Evolutionary conservation across 2,888 invertebrate species (phyloP), one percentile per base, ranked within the genome.

Genomic region (Tenthredo scrophulariae): DNA sequence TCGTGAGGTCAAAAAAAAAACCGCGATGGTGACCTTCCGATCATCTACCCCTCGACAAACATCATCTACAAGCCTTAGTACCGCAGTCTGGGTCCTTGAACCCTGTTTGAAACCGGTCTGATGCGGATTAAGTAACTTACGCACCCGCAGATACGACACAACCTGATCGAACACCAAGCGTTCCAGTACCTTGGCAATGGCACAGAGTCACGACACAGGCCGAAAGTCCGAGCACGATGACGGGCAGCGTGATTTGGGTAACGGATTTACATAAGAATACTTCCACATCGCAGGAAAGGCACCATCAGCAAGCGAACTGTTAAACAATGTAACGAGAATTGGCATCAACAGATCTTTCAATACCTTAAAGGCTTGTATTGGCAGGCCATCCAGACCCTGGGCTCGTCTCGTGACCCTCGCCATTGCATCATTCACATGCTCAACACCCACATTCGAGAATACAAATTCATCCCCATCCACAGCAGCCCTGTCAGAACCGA

Each of bases 21-120:
- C 77, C 9, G 26, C 77, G 6, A 77, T 46, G n/a, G 50, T 77
- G 2, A 77, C 29, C 22, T 4, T 43, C 3, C 43, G 77, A 6
- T 77, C 77, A 77, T 77, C 77, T 7, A 77, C 18, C 43, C 22
- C 77, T 5, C 22, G 77, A 9, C 77, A 50, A 22, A 77, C 6
- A 9, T 77, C 50, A 77, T 77, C 50, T 7, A 77, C 50, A 15
- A 77, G 22, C n/a, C 43, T 40, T 22, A 75, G n/a, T 2, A 43
- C 46, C 29, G 46, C 46, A 9, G 75, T 75, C 75, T 77, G 77
- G 7, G 77, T 77, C 22, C 50, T 46, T 46, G 22, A 43, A 9
- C 40, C 22, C 13, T 77, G 18, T n/a, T 46, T 18, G 7, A 77
- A 77, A n/a, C 43, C 77, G 4, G 77, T 46, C 46, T 77, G 77